Evolutionary conservation across 1,140 invertebrate genomes (phyloP).

Genomic region (Cyclina sinensis): DNA sequence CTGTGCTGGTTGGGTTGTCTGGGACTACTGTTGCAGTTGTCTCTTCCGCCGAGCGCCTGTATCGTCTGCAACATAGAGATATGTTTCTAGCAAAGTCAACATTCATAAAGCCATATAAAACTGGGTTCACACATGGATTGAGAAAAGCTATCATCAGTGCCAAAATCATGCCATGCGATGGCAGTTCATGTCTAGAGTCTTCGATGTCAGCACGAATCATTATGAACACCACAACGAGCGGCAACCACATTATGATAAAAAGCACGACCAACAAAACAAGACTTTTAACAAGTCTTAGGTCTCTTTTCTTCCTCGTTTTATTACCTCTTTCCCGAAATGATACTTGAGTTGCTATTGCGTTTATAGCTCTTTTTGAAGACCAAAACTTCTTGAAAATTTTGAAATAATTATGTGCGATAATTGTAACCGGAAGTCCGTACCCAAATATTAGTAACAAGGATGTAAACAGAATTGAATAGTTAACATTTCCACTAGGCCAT

Average conservation of each 20-base stretch:
- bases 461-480: background rate
- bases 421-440: slow-evolving; percentile 75
- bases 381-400: slow-evolving; percentile 76
- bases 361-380: slow-evolving; percentile 65
- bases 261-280: slow-evolving; percentile 76
- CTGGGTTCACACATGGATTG: slow-evolving; percentile 80
- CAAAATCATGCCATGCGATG: slow-evolving; percentile 73
- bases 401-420: slow-evolving; percentile 76
- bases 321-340: background rate
- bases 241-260: slow-evolving; percentile 81
- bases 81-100: background rate
- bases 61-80: background rate
- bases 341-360: background rate
- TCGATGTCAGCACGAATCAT: slow-evolving; percentile 72
- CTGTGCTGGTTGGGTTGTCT: background rate
- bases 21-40: background rate
- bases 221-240: slow-evolving; percentile 75
- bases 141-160: slow-evolving; percentile 69
- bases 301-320: slow-evolving; percentile 50
- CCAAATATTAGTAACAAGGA: slow-evolving; percentile 49
- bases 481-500: slow-evolving; percentile 73
- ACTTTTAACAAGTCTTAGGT: slow-evolving; percentile 74
- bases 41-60: background rate
- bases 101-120: slow-evolving; percentile 79
- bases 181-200: slow-evolving; percentile 65